phyloP scores from a whole-genome alignment of 2,888 invertebrate species.

The Ariolimax columbianus region DNA sequence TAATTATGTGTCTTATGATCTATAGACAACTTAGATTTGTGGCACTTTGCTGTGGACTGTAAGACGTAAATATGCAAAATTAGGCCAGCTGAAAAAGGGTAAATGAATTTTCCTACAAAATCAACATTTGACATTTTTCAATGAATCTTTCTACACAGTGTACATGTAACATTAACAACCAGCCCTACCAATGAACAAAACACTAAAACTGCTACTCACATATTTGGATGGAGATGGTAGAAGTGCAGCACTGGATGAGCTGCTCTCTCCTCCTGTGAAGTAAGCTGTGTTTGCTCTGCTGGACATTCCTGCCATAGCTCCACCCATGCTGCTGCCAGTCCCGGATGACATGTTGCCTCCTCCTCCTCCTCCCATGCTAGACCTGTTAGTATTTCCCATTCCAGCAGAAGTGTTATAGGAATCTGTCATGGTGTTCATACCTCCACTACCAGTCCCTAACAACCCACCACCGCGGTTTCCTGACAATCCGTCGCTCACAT shows the following conservation, averaged over 20 bases:
- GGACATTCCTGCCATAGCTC: conserved; percentile 1
- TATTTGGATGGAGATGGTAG: conserved; percentile 46
- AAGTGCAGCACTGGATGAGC: conserved; percentile 38
- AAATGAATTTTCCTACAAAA: too few species aligned
- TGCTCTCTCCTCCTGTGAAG: conserved; percentile 11
- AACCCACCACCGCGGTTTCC: not conserved
- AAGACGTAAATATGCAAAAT: too few species aligned
- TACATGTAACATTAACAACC: too few species aligned
- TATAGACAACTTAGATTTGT: too few species aligned
- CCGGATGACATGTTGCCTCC: not conserved
- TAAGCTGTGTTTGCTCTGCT: conserved; percentile 21
- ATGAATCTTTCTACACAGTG: too few species aligned
- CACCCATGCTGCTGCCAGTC: conserved; percentile 23
- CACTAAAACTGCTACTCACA: conserved; percentile 41
- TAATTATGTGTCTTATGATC: too few species aligned
- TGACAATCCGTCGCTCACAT: not conserved
- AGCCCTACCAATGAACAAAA: not conserved
- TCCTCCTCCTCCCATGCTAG: not conserved
- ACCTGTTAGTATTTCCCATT: conserved; percentile 31
- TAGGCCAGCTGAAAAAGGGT: too few species aligned
- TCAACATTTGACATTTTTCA: too few species aligned
- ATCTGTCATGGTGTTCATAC: conserved; percentile 6
- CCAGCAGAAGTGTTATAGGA: not conserved
- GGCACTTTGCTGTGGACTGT: too few species aligned
- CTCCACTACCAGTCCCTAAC: not conserved